Evolutionary conservation across 2,113 vertebrate species (phyloP).

Genomic region (Scortum barcoo): DNA sequence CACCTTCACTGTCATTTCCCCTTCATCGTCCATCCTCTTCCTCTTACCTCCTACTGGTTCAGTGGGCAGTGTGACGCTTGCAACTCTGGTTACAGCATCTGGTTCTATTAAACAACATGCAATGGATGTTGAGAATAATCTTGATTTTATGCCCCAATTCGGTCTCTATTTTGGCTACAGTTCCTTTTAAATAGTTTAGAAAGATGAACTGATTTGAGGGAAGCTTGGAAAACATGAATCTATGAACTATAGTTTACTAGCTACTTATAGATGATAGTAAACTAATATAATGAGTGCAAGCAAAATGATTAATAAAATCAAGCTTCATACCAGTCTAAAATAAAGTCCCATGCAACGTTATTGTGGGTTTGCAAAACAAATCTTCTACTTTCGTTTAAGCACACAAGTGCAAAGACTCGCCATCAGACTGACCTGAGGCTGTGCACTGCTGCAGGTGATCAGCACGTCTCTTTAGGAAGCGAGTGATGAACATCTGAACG

Average conservation of each 20-base stretch:
- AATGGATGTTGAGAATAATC: neutral
- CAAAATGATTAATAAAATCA: neutral
- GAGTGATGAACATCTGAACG: slow-evolving; percentile 84
- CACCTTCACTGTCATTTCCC: slow-evolving; percentile 59
- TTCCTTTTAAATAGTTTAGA: neutral
- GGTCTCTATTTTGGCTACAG: neutral
- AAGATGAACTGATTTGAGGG: neutral
- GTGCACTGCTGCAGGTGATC: slow-evolving; percentile 77
- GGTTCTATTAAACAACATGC: slow-evolving; percentile 48
- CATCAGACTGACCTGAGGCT: slow-evolving; percentile 79
- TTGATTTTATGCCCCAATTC: neutral
- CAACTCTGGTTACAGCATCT: slow-evolving; percentile 24
- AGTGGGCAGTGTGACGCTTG: neutral
- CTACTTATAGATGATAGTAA: neutral
- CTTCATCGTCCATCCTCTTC: slow-evolving; percentile 74
- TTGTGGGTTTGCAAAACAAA: neutral
- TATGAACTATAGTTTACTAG: too few relatives aligned
- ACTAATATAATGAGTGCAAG: neutral
- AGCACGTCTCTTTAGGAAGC: slow-evolving; percentile 85
- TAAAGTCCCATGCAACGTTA: neutral
- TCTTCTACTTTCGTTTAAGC: neutral
- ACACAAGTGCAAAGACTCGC: neutral
- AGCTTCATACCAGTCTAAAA: neutral
- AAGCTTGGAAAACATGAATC: neutral
- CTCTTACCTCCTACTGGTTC: slow-evolving; percentile 75